Evolutionary conservation across 1,140 invertebrate species (phyloP).

Genomic region (Ips typographus): DNA sequence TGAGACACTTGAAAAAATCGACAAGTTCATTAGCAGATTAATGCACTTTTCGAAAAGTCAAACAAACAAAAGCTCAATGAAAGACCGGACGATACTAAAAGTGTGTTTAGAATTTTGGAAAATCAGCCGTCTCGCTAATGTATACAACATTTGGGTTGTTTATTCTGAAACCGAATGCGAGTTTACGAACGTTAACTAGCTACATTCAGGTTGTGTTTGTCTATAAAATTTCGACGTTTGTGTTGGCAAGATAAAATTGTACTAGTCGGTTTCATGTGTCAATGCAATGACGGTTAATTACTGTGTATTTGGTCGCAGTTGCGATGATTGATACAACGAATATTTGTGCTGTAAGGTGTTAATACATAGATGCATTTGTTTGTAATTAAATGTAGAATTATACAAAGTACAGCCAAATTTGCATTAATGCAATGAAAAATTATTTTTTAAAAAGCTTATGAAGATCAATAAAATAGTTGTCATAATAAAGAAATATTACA

Average conservation of each 20-base stretch:
- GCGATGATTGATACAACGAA: too few relatives aligned
- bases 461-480: too few relatives aligned
- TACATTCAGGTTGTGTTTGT: conserved; percentile 15
- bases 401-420: too few relatives aligned
- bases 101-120: conserved; percentile 18
- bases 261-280: too few relatives aligned
- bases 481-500: too few relatives aligned
- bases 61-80: conserved; percentile 20
- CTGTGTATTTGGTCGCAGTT: too few relatives aligned
- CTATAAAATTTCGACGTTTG: conserved; percentile 4
- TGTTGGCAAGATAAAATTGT: neutral
- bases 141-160: conserved; percentile 21
- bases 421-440: neutral
- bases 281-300: too few relatives aligned
- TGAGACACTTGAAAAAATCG: neutral
- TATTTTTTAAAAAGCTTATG: conserved; percentile 2
- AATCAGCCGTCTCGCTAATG: conserved; percentile 15
- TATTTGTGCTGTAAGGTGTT: too few relatives aligned
- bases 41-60: conserved; percentile 18
- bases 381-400: too few relatives aligned
- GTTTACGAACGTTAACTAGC: conserved; percentile 17
- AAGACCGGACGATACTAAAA: conserved; percentile 26
- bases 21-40: conserved; percentile 1
- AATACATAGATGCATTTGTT: too few relatives aligned
- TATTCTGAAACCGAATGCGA: conserved; percentile 14